A percentile compares a stretch with the other conserved stretches of the same genome.
Conservation (phyloP, 2,888 invertebrate genomes). For the Cheilosia urbana region DNA sequence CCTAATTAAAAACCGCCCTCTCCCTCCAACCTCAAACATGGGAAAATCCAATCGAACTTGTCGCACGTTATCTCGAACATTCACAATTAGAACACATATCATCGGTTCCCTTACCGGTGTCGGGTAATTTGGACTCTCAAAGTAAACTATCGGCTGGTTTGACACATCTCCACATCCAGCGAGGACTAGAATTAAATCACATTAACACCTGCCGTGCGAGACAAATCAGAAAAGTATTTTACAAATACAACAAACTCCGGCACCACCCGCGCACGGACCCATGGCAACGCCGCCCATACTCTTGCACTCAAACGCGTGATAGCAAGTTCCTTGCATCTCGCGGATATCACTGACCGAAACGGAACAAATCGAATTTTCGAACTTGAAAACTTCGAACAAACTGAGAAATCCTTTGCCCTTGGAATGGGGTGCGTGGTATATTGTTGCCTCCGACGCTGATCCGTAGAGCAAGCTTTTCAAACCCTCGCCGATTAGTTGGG, state of each 20-base stretch:
- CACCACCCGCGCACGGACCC: conserved; percentile 89
- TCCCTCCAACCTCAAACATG: conserved; percentile 87
- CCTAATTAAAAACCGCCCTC: not conserved
- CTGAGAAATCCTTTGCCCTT: conserved; percentile 86
- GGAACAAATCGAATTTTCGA: conserved; percentile 87
- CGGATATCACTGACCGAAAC: conserved; percentile 82
- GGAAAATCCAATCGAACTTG: conserved; percentile 89
- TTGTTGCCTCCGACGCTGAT: conserved; percentile 79
- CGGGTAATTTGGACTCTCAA: conserved; percentile 89
- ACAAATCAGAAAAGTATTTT: conserved; percentile 81
- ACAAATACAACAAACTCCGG: conserved; percentile 91
- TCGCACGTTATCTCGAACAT: conserved; percentile 85
- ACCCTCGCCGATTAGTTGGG: conserved; percentile 76
- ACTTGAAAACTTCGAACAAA: conserved; percentile 89
- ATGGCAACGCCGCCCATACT: conserved; percentile 86
- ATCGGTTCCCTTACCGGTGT: conserved; percentile 85
- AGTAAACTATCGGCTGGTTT: conserved; percentile 87
- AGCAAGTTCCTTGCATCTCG: conserved; percentile 89
- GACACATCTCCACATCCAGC: conserved; percentile 88
- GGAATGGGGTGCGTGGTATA: conserved; percentile 76
- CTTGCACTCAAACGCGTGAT: conserved; percentile 88
- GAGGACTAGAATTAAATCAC: conserved; percentile 85
- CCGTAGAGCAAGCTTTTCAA: conserved; percentile 80
- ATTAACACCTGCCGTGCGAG: not conserved
- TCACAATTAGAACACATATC: conserved; percentile 87